Evolutionary conservation across 1,140 invertebrate genomes (phyloP).

Genomic region (Luehdorfia chinensis): DNA sequence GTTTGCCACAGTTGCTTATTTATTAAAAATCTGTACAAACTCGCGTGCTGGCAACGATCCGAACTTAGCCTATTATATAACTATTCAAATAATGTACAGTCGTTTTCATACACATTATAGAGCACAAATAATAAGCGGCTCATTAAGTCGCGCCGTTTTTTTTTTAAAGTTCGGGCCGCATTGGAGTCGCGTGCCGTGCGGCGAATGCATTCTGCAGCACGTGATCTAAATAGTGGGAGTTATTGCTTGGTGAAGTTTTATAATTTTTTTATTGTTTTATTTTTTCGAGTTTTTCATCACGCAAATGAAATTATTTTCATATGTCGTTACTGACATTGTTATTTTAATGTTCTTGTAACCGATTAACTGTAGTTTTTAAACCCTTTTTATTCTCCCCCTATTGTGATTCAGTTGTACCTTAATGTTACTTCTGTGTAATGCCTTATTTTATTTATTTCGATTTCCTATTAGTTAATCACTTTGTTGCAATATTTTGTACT

Average conservation of each 20-base stretch:
- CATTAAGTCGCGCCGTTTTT: constrained; percentile 17
- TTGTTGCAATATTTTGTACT: no score
- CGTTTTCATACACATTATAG: constrained; percentile 2
- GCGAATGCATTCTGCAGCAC: constrained; percentile 31
- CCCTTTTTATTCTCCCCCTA: no score
- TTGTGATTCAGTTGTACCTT: no score
- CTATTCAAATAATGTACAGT: constrained; percentile 12
- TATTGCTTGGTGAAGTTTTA: constrained; percentile 29
- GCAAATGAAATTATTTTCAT: constrained; percentile 18
- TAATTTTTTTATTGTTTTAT: constrained; percentile 24
- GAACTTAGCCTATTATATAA: constrained; percentile 9
- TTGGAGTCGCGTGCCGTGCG: constrained; percentile 32
- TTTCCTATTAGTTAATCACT: no score
- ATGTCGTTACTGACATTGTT: not conserved
- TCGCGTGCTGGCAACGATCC: constrained; percentile 9
- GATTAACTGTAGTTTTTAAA: no score
- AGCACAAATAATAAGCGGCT: constrained; percentile 11
- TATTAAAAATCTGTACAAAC: constrained; percentile 2
- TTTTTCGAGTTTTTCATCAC: constrained; percentile 31
- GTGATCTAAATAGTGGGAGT: constrained; percentile 24
- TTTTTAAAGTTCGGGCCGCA: constrained; percentile 32
- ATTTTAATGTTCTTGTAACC: no score
- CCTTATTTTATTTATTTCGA: no score
- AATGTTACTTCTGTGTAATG: no score
- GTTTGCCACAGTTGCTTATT: not conserved